Evolutionary conservation across 2,113 vertebrate genomes (phyloP).

Genomic region (Callipepla squamata): DNA sequence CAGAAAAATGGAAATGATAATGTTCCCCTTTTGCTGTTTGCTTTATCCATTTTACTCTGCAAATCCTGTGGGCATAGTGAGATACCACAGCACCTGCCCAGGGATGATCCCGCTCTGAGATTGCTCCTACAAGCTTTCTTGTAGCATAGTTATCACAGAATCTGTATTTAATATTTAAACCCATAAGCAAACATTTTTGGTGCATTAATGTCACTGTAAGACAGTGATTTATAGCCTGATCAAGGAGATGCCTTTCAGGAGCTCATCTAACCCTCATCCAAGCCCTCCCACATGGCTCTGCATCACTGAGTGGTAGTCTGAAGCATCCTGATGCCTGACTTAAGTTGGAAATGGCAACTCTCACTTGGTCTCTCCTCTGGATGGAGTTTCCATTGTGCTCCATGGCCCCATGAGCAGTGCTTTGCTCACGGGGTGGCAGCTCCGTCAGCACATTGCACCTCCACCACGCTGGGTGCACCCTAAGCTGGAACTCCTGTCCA

Average conservation of each 20-base stretch:
- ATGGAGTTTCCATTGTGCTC: neutral
- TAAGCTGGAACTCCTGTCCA: neutral
- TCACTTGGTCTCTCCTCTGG: neutral
- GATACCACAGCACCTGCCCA: neutral
- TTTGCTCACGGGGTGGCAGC: neutral
- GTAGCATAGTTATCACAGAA: neutral
- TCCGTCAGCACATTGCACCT: neutral
- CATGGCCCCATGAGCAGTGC: neutral
- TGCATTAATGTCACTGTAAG: slow-evolving; percentile 23
- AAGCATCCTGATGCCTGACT: neutral
- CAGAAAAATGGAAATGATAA: neutral
- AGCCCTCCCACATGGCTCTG: neutral
- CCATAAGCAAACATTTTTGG: neutral
- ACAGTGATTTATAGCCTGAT: neutral
- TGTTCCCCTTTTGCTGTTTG: neutral
- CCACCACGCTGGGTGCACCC: neutral
- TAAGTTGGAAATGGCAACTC: neutral
- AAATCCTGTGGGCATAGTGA: neutral
- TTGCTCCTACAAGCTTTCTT: neutral
- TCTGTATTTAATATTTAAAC: neutral
- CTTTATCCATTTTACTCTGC: neutral
- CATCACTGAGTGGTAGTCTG: neutral
- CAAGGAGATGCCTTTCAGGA: neutral
- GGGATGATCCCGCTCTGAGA: neutral
- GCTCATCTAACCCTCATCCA: neutral